A percentile compares a stretch with the other conserved stretches of the same genome.
Evolutionary conservation across 2,888 invertebrate genomes (phyloP).

Genomic region (Eumerus sabulonum): DNA sequence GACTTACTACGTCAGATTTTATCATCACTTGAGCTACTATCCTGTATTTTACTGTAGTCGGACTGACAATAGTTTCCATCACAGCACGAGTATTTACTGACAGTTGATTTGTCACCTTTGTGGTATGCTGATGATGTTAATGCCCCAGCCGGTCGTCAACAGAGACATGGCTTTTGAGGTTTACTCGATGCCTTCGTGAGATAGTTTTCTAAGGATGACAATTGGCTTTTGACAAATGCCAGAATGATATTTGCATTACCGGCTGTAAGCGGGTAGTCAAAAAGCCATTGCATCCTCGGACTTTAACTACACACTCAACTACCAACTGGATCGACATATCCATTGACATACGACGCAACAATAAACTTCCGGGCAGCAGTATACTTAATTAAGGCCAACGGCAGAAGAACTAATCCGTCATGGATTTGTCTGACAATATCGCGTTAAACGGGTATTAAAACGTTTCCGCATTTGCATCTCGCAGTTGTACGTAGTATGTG

Average conservation of each 20-base stretch:
- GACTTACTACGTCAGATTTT: conserved; percentile 45
- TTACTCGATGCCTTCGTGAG: too few relatives aligned
- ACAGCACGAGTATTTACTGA: conserved; percentile 50
- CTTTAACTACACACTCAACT: too few relatives aligned
- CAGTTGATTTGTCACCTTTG: conserved; percentile 63
- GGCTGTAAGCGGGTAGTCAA: too few relatives aligned
- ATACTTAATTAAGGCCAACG: conserved; percentile 46
- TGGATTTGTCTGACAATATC: conserved; percentile 39
- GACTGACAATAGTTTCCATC: conserved; percentile 37
- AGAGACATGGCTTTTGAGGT: not conserved
- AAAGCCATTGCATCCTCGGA: too few relatives aligned
- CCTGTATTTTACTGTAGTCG: conserved; percentile 30
- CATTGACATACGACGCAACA: not conserved
- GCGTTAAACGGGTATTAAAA: conserved; percentile 56
- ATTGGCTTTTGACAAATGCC: too few relatives aligned
- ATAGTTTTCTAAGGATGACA: too few relatives aligned
- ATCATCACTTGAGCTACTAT: conserved; percentile 43
- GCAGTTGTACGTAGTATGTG: too few relatives aligned
- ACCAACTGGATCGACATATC: too few relatives aligned
- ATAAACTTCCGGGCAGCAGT: conserved; percentile 4
- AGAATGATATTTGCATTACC: too few relatives aligned
- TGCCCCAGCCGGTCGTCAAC: conserved; percentile 7
- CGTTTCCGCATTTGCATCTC: conserved; percentile 15
- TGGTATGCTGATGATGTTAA: conserved; percentile 25
- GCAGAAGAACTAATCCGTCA: conserved; percentile 55